phyloP scores from a whole-genome alignment of 2,888 invertebrate genomes.

The Erannis defoliaria region DNA sequence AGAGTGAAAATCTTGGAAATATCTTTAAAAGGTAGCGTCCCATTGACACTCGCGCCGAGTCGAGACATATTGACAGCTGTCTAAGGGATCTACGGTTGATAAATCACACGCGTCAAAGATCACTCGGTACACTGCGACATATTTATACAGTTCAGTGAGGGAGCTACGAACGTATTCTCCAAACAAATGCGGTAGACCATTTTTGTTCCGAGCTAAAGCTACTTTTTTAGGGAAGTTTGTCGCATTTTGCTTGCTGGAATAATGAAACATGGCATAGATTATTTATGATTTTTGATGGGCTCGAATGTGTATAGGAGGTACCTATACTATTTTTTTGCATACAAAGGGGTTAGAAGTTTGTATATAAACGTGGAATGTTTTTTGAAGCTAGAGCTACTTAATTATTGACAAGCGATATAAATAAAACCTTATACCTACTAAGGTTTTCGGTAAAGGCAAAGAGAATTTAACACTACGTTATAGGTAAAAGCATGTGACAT shows the following conservation, averaged over 20 bases:
- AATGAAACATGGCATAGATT: background rate
- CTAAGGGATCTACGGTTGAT: constrained; percentile 14
- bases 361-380: too few relatives aligned
- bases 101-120: constrained; percentile 22
- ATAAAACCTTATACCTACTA: too few relatives aligned
- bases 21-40: background rate
- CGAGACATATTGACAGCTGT: constrained; percentile 27
- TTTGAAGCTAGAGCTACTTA: too few relatives aligned
- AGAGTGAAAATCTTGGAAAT: background rate
- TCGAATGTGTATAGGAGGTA: too few relatives aligned
- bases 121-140: background rate
- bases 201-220: background rate
- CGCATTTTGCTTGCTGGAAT: background rate
- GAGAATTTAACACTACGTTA: too few relatives aligned
- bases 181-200: background rate
- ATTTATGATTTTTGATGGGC: too few relatives aligned
- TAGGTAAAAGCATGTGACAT: too few relatives aligned
- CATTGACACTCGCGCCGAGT: constrained; percentile 19
- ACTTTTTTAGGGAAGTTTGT: background rate
- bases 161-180: background rate
- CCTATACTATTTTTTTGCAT: too few relatives aligned
- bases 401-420: too few relatives aligned
- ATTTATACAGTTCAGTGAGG: background rate
- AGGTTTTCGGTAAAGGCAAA: too few relatives aligned
- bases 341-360: too few relatives aligned